Conservation (phyloP, 2,797 vertebrate species). For the Falco concolor region DNA sequence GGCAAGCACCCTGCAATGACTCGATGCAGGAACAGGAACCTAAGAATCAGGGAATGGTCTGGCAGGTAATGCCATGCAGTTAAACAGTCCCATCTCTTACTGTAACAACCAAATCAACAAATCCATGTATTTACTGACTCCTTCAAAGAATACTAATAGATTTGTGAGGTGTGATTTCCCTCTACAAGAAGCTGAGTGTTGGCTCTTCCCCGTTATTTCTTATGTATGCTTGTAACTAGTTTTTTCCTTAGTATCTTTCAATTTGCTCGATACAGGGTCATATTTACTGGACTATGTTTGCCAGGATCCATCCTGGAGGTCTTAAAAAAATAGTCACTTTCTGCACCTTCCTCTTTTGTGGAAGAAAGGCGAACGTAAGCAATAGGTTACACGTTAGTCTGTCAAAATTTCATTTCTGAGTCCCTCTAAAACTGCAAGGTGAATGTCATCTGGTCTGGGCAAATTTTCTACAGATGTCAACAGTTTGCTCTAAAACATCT, state of each 20-base stretch:
- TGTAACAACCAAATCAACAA: not conserved
- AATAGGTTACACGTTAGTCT: not conserved
- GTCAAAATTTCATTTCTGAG: not conserved
- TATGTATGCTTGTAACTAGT: not conserved
- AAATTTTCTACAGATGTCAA: not conserved
- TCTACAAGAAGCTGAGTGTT: not conserved
- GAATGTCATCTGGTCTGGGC: not conserved
- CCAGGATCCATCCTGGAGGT: not conserved
- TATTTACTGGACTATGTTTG: not conserved
- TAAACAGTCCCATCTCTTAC: not conserved
- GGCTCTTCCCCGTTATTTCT: not conserved
- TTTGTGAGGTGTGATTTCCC: not conserved
- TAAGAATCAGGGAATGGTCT: not conserved
- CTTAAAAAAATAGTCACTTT: not conserved
- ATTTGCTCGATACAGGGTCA: not conserved
- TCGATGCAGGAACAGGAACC: not conserved
- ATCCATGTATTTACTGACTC: not conserved
- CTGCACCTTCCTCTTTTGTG: not conserved
- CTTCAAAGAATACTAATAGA: not conserved
- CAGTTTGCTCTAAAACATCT: not conserved
- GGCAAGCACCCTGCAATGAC: not conserved
- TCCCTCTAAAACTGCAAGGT: not conserved
- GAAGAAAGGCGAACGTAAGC: not conserved
- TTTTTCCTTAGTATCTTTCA: not conserved
- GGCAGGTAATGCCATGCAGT: not conserved